Evolutionary conservation across 1,140 invertebrate species (phyloP), one percentile per base, ranked within the genome.

Genomic region (Ips typographus): DNA sequence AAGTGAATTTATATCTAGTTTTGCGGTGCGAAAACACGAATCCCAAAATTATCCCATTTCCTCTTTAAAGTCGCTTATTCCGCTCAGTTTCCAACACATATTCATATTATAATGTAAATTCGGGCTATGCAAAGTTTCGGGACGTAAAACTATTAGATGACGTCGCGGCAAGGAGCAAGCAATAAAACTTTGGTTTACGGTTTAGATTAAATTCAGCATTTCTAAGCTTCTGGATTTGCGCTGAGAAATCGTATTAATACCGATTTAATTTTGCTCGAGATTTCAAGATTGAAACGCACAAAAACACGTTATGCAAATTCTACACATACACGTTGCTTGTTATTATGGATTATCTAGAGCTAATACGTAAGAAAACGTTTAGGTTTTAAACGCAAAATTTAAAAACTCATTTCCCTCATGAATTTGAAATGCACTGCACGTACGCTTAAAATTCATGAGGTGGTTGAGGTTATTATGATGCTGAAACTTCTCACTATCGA

Each of bases 151-250:
- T 37, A 61, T 44, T 42, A 61, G 44, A 22, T 44, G 59, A 42
- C 44, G 44, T 22, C 58, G 40, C 42, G 42, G n/a, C 59, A 36
- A 36, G 43, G 49, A 61, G 41, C 59, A 61, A 44, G 59, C 43
- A 61, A 61, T 61, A 61, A 44, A 61, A 61, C 41, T 61, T 61
- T 61, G n/a, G 59, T 61, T 61, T 61, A 61, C 41, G 59, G 59
- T 49, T 61, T 22, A 40, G 44, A 61, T 61, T 61, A 47, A 61
- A 61, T 44, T 61, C 40, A 61, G 7, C 59, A 61, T 61, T 61
- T 61, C 36, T 49, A 47, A 37, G 44, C n/a, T n/a, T 47, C 6
- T 36, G 5, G 53, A 7, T 56, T 36, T 36, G 53, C 53, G 53
- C 39, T 56, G 22, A 49, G 44, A 6, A 49, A 8, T 49, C 22